These are phyloP conservation scores for Subanguina moxae DNA, from an alignment of 1,140 invertebrate genomes.

Conservation along the genomic window DNA sequence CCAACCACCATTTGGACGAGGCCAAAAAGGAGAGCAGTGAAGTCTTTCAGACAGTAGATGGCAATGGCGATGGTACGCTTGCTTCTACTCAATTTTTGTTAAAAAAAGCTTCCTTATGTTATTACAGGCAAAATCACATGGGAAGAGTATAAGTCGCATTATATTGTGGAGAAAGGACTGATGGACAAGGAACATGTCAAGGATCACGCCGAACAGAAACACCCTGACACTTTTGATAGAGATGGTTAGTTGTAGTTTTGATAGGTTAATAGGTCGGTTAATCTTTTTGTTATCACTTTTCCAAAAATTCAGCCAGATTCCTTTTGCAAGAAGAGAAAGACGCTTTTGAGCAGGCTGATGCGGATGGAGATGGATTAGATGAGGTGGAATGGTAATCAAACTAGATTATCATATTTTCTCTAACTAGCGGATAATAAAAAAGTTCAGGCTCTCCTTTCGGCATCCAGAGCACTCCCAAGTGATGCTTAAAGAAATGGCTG, in stretches of 20 bases:
- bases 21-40: conserved; percentile 22
- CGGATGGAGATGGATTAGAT: conserved; percentile 35
- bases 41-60: conserved; percentile 33
- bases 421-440: no score
- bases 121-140: conserved; percentile 24
- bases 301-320: conserved; percentile 14
- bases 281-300: no score
- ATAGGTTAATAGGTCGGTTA: no score
- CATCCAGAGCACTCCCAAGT: conserved; percentile 37
- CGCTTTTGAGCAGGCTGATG: conserved; percentile 30
- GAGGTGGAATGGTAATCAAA: conserved; percentile 39
- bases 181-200: conserved; percentile 37
- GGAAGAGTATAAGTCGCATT: conserved; percentile 40
- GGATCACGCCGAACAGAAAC: conserved; percentile 30
- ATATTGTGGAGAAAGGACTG: conserved; percentile 33
- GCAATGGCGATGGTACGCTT: conserved; percentile 30
- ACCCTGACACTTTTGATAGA: conserved; percentile 17
- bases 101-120: conserved; percentile 12
- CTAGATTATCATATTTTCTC: not conserved
- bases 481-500: conserved; percentile 36
- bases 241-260: conserved; percentile 17
- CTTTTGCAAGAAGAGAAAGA: conserved; percentile 33
- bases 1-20: conserved; percentile 30
- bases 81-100: conserved; percentile 10
- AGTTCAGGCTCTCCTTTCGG: conserved; percentile 12